These are phyloP conservation scores for Perca flavescens DNA, from an alignment of 2,113 vertebrate genomes.

Conservation along the genomic window DNA sequence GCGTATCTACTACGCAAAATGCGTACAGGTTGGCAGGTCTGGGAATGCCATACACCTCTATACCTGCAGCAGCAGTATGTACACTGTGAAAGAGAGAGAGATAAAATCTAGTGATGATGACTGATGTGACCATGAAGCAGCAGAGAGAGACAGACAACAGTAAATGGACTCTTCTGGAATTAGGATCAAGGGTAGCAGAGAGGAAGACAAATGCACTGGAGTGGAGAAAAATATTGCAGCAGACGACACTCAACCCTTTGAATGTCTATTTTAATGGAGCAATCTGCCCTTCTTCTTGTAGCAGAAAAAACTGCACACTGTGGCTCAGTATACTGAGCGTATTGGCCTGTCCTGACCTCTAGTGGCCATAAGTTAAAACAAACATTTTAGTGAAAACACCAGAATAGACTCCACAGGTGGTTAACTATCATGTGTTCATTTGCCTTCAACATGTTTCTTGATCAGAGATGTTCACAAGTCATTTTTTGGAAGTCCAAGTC, in stretches of 20 bases:
- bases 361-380: constrained; percentile 46
- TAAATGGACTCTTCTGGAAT: constrained; percentile 5
- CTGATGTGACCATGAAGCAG: constrained; percentile 20
- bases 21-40: background rate
- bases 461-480: no score
- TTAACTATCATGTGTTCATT: background rate
- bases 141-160: constrained; percentile 24
- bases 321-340: background rate
- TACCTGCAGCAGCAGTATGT: constrained; percentile 19
- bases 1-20: no score
- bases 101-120: constrained; percentile 2
- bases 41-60: constrained; percentile 10
- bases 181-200: constrained; percentile 39
- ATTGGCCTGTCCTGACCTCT: constrained; percentile 62
- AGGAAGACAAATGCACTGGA: constrained; percentile 3
- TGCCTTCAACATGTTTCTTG: background rate
- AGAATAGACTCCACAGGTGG: no score
- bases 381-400: background rate
- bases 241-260: background rate
- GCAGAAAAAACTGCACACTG: no score
- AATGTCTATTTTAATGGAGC: constrained; percentile 20
- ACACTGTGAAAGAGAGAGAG: background rate
- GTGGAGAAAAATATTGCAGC: constrained; percentile 11
- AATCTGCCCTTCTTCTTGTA: background rate
- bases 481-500: no score